Evolutionary conservation across 1,140 invertebrate genomes (phyloP), one percentile per base, ranked within the genome.

Genomic region (Proctacanthus coquilletti): DNA sequence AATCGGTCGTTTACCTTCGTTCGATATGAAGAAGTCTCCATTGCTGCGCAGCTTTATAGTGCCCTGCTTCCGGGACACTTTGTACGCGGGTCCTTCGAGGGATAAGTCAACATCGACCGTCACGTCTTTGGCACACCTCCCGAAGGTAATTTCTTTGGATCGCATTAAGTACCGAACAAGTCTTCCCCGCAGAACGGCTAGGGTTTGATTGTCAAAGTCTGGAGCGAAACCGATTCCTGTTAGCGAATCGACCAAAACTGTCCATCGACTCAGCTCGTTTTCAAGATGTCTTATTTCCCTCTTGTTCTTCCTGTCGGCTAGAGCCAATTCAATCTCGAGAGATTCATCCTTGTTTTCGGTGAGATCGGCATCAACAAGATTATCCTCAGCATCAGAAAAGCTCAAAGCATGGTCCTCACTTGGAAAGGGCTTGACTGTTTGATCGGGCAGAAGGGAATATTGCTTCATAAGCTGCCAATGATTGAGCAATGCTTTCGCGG

Each of bases 381-480:
- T 69, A 47, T 94, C 87, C 61, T 96, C 92, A 4, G 84, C 84
- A 66, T 96, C 91, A 31, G 85, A 88, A 56, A 96, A 95, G 48
- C 77, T 84, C 21, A 86, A 53, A 17, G 83, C 68, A 48, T 75
- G 71, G 45, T 85, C 78, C 40, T 68, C 69, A 45, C 62, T 46
- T 18, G 66, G 60, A 38, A 68, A 50, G 10, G 49, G 46, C 51
- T 72, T 74, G 46, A 84, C 74, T 36, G 72, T 71, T 68, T 96
- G 92, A 64, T 96, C 91, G 1, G 85, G 79, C 21, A 98, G 57
- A 2, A 98, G 64, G 49, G 88, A 80, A 60, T 93, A 94, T 50
- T 95, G 88, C 60, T 92, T 92, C 62, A 98, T 75, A 17, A 89
- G 64, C 40, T 84, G 72, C 93, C 93, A 98, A 61, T 97, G 89